Percentiles rank a stretch among this genome's conserved stretches.
Conservation (phyloP, 92 coral and sea anemone species). For the Desmophyllum pertusum region DNA sequence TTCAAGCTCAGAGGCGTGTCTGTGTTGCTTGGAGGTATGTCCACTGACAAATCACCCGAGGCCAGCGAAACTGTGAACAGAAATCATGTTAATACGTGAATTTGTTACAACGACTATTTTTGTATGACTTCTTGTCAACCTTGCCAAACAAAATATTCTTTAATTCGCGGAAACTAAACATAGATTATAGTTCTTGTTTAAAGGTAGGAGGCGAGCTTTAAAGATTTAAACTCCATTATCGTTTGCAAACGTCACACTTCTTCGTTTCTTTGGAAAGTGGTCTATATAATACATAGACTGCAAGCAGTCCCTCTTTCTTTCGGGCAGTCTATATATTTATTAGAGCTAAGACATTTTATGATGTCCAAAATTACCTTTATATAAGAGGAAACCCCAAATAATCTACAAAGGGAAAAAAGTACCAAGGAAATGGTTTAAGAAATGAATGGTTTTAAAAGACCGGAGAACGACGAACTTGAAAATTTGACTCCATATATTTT, state of each 20-base stretch:
- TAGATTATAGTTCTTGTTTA: background rate
- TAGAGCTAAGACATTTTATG: background rate
- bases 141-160: background rate
- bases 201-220: background rate
- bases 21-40: conserved; percentile 58
- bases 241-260: background rate
- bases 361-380: background rate
- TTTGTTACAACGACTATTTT: background rate
- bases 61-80: conserved; percentile 79
- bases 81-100: background rate
- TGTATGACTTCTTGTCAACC: background rate
- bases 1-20: conserved; percentile 76
- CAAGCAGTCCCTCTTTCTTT: too few relatives aligned
- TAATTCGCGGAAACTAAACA: background rate
- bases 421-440: too few relatives aligned
- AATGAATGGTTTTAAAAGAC: too few relatives aligned
- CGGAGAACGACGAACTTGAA: background rate
- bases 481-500: too few relatives aligned
- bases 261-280: background rate
- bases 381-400: background rate
- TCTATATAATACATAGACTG: too few relatives aligned
- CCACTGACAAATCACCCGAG: conserved; percentile 82
- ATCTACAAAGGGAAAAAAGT: too few relatives aligned
- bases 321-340: too few relatives aligned
- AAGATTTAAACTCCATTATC: background rate